These are phyloP conservation scores for Gryllus longicercus DNA, from an alignment of 2,888 invertebrate genomes.

Conservation along the genomic window DNA sequence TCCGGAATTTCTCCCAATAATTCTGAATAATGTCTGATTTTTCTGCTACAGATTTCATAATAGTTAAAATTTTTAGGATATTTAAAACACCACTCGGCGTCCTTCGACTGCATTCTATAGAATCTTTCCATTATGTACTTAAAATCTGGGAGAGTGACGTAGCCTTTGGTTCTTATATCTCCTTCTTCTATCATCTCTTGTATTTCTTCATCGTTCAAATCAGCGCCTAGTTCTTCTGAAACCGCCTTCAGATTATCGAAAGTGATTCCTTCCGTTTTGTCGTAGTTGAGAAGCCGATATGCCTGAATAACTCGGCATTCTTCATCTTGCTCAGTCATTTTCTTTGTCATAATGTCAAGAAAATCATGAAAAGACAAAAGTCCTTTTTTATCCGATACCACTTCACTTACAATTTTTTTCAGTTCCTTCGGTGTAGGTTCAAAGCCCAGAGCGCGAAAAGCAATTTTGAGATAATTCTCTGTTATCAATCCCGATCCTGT, in stretches of 20 bases:
- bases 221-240: neutral
- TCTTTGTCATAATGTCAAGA: constrained; percentile 1
- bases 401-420: neutral
- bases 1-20: no score
- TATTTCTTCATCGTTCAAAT: neutral
- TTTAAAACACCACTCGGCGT: neutral
- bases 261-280: neutral
- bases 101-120: neutral
- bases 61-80: neutral
- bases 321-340: neutral
- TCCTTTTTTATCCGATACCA: neutral
- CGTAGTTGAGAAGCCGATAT: neutral
- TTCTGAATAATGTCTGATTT: no score
- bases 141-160: neutral
- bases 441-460: neutral
- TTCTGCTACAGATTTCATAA: neutral
- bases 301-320: neutral
- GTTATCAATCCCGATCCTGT: neutral
- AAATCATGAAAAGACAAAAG: neutral
- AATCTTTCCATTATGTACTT: neutral
- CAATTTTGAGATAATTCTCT: neutral
- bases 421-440: neutral
- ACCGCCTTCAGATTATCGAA: neutral
- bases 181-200: neutral
- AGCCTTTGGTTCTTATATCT: neutral